Evolutionary conservation across 2,113 vertebrate genomes (phyloP).

Genomic region (Gobio gobio): DNA sequence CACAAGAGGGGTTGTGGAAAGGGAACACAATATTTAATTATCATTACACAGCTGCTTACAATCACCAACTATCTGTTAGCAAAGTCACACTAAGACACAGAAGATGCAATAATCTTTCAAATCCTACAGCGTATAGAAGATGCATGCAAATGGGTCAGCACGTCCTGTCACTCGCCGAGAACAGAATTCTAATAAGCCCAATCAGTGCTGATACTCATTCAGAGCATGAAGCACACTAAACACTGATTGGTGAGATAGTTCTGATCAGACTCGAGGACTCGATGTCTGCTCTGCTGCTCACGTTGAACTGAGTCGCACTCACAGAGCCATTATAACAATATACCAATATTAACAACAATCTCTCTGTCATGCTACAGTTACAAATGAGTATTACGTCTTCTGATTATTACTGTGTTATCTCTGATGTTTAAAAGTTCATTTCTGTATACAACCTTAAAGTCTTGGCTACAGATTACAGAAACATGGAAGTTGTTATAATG

Average conservation of each 20-base stretch:
- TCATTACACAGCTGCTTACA: neutral
- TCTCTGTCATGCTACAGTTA: neutral
- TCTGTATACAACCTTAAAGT: neutral
- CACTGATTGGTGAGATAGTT: neutral
- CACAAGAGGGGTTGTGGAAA: neutral
- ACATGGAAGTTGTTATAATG: neutral
- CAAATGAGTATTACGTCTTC: neutral
- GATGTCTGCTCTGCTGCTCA: neutral
- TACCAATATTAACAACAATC: neutral
- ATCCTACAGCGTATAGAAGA: neutral
- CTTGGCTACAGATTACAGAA: neutral
- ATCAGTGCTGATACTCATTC: neutral
- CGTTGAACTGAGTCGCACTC: neutral
- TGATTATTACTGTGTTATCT: neutral
- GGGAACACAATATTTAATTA: constrained; percentile 25
- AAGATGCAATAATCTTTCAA: neutral
- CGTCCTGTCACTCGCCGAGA: neutral
- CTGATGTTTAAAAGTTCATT: neutral
- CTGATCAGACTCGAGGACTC: neutral
- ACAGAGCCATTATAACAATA: neutral
- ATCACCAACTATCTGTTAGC: constrained; percentile 25
- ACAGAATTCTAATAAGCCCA: constrained; percentile 13
- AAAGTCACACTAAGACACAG: neutral
- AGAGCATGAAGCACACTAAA: neutral
- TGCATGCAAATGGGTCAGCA: neutral